phyloP scores from a whole-genome alignment of 1,140 invertebrate species.

The Pectinophora gossypiella region DNA sequence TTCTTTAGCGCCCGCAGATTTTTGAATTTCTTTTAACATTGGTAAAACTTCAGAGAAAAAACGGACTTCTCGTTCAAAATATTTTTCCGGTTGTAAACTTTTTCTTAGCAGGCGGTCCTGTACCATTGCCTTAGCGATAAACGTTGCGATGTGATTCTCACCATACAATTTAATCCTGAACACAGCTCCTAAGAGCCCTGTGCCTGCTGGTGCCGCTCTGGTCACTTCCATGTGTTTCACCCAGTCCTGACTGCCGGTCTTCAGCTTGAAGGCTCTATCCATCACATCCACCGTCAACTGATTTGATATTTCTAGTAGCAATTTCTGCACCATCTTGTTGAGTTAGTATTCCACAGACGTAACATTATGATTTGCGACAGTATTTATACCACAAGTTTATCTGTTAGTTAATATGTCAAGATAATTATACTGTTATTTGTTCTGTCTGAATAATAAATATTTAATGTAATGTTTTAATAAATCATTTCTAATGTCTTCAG shows the following conservation, averaged over 20 bases:
- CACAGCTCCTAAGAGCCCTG: conserved; percentile 33
- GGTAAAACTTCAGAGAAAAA: conserved; percentile 34
- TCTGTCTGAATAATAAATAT: no score
- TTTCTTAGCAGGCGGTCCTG: conserved; percentile 22
- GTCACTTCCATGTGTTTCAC: conserved; percentile 21
- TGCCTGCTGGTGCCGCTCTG: conserved; percentile 29
- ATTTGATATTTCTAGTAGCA: conserved; percentile 28
- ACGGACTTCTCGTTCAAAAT: conserved; percentile 27
- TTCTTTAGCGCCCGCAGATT: conserved; percentile 25
- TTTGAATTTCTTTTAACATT: conserved; percentile 21
- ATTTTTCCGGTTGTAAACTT: conserved; percentile 20
- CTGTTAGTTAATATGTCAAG: no score
- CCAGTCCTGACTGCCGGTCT: conserved; percentile 22
- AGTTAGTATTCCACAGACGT: no score
- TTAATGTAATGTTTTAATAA: no score
- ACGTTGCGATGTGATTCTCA: conserved; percentile 14
- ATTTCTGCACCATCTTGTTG: conserved; percentile 23
- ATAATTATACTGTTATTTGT: no score
- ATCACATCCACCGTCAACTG: conserved; percentile 26
- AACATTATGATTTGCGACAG: no score
- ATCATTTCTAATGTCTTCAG: no score
- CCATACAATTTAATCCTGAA: conserved; percentile 28
- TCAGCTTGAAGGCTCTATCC: conserved; percentile 25
- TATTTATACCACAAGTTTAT: no score
- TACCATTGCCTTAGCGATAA: conserved; percentile 31